A percentile compares a stretch with the other conserved stretches of the same genome.
phyloP scores from a whole-genome alignment of 23 tunicate species.

The Trididemnum clinides region DNA sequence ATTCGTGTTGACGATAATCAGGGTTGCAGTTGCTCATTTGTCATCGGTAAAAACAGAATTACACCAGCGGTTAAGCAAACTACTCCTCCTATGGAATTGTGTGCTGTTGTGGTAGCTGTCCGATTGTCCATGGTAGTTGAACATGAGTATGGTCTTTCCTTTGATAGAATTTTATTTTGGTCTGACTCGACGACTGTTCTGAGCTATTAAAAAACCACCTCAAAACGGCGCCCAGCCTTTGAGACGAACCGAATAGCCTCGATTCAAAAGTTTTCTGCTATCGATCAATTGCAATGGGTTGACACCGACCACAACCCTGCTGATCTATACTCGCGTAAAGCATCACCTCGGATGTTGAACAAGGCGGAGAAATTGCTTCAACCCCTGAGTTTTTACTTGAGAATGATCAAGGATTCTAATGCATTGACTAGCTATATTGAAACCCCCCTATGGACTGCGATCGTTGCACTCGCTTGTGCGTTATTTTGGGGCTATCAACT shows the following conservation, averaged over 20 bases:
- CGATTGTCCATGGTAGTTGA: not conserved
- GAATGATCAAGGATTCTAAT: too few species aligned
- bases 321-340: not conserved
- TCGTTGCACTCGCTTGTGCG: too few species aligned
- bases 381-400: not conserved
- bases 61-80: slow-evolving; percentile 11
- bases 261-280: not conserved
- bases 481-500: too few species aligned
- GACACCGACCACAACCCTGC: not conserved
- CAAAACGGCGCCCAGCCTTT: slow-evolving; percentile 11
- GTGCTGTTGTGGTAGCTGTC: slow-evolving; percentile 34
- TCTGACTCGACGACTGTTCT: slow-evolving; percentile 38
- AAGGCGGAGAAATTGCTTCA: not conserved
- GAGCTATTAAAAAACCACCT: not conserved
- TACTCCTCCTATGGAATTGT: slow-evolving; percentile 24
- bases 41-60: slow-evolving; percentile 22
- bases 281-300: slow-evolving; percentile 30
- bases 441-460: too few species aligned
- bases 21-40: not conserved
- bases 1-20: not conserved
- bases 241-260: slow-evolving; percentile 35
- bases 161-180: not conserved
- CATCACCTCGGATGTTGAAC: not conserved
- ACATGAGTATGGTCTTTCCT: not conserved
- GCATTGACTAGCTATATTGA: too few species aligned